Conservation (phyloP, 2,888 invertebrate species). For the Eudemis profundana region DNA sequence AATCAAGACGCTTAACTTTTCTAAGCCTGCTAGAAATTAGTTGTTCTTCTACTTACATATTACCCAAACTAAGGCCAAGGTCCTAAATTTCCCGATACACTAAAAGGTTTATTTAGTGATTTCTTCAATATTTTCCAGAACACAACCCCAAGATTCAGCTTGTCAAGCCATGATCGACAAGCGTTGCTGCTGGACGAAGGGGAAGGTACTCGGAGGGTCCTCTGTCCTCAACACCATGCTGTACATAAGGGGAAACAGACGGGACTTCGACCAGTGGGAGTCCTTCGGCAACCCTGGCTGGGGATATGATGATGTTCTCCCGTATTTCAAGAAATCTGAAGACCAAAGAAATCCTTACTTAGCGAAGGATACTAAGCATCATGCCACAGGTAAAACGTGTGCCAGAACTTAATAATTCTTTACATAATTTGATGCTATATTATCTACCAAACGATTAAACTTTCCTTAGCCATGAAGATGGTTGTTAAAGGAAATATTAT, state of each 20-base stretch:
- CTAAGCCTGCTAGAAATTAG: too few species aligned
- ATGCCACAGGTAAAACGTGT: conserved; percentile 88
- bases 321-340: conserved; percentile 94
- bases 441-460: not conserved
- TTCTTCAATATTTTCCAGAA: conserved; percentile 78
- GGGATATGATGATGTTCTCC: conserved; percentile 92
- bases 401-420: not conserved
- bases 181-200: conserved; percentile 95
- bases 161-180: conserved; percentile 95
- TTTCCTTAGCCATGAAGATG: too few species aligned
- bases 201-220: conserved; percentile 94
- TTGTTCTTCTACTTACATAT: not conserved
- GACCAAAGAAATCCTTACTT: conserved; percentile 96
- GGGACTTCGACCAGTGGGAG: conserved; percentile 96
- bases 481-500: too few species aligned
- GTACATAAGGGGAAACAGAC: conserved; percentile 94
- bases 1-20: too few species aligned
- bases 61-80: not conserved
- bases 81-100: not conserved
- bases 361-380: conserved; percentile 89
- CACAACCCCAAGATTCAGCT: conserved; percentile 92
- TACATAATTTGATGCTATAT: not conserved
- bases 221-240: conserved; percentile 96
- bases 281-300: conserved; percentile 94
- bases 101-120: not conserved